Conservation (phyloP, 1,140 invertebrate species). For the Pteromalus puparum region DNA sequence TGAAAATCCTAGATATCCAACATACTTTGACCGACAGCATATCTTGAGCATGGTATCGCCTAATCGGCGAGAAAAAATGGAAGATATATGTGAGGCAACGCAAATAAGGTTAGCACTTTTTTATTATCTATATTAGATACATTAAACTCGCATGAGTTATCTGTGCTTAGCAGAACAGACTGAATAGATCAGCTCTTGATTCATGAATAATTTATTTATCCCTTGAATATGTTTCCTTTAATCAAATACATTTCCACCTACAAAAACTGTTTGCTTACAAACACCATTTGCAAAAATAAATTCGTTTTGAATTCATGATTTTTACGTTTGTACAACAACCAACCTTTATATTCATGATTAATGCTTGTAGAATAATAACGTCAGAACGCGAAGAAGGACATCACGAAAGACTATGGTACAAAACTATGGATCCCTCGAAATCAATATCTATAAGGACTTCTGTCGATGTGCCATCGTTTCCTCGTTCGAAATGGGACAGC, state of each 20-base stretch:
- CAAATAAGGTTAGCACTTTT: conserved; percentile 54
- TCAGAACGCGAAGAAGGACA: conserved; percentile 58
- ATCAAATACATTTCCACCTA: no score
- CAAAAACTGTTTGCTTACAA: no score
- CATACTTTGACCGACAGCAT: conserved; percentile 61
- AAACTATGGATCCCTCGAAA: conserved; percentile 57
- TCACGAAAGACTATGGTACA: conserved; percentile 61
- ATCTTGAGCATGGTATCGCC: conserved; percentile 62
- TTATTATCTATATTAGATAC: not conserved
- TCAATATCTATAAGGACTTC: conserved; percentile 41
- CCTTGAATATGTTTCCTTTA: no score
- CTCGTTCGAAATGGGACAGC: conserved; percentile 73
- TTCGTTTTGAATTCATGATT: no score
- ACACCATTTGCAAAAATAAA: no score
- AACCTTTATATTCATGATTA: not conserved
- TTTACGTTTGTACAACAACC: no score
- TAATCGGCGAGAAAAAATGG: conserved; percentile 68
- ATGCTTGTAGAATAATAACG: conserved; percentile 56
- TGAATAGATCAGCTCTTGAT: no score
- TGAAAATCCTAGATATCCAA: conserved; percentile 67
- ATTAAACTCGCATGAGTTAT: no score
- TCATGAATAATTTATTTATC: no score
- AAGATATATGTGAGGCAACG: conserved; percentile 66
- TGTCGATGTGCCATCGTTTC: conserved; percentile 58
- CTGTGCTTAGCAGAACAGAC: no score